Base-by-base conservation (phyloP, 2,888 invertebrate genomes). In the Protula sp. region DNA sequence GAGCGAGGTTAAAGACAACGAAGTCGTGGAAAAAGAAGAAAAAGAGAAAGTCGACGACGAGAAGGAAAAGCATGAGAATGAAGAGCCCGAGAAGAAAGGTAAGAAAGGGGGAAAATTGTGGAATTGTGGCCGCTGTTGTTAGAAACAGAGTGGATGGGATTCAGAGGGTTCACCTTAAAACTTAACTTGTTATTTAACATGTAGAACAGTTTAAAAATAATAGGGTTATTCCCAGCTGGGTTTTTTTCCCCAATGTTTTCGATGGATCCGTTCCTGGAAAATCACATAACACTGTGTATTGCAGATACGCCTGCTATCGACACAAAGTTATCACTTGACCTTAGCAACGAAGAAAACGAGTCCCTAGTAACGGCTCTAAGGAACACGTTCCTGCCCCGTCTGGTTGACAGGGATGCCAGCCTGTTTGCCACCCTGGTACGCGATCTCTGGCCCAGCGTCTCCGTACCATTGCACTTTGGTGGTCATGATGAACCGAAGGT, bases 331-430 rank as follows among this genome's bases (percentile, higher is more conserved):
- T n/a, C n/a, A n/a, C n/a, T n/a, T n/a, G n/a, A 38, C 38, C 38
- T 38, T 9, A 38, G 38, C 19, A 9, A 19, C 9, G 55, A 55
- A 3, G 55, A 65, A 59, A 56, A 56, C 2, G 61, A 61, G 54
- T 70, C 77, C 1, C 54, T 79, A 29, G 76, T 77, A 19, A 70
- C 67, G 2, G 74, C 78, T 2, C 64, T 79, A 2, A 63, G 75
- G 2, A 75, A 77, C 69, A 71, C 74, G 3, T 74, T 77, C 70
- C 64, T 79, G 55, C 77, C 79, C 0, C 67, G 77, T 14, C 70
- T 78, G 64, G 66, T 69, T 30, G 70, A 73, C 22, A 58, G 75
- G 29, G 76, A 78, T 64, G 72, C 74, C 59, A 74, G 73, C 56
- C 66, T 77, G 2, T 76, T 79, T 63, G 64, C 73, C 24, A 73